Percentiles rank a stretch among this genome's conserved stretches.
These are phyloP conservation scores for Vicugna pacos DNA, from an alignment of 2,113 vertebrate species.

Conservation along the genomic window DNA sequence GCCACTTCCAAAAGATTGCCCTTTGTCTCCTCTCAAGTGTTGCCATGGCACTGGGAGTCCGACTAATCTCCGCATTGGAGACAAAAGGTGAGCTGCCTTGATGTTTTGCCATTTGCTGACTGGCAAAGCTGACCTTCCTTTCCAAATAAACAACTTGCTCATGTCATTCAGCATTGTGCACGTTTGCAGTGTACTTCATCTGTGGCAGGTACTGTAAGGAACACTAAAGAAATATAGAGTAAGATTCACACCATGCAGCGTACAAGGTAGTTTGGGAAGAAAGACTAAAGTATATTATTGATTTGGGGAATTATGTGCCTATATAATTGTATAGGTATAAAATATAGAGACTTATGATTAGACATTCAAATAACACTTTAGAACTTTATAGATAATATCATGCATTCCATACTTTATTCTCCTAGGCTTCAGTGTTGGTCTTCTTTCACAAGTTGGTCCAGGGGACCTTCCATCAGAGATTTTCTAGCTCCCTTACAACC, in stretches of 20 bases:
- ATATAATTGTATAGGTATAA: neutral
- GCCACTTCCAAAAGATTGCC: slow-evolving; percentile 91
- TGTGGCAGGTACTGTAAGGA: neutral
- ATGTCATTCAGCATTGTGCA: neutral
- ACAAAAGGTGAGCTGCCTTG: slow-evolving; percentile 91
- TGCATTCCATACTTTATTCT: neutral
- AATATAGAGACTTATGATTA: neutral
- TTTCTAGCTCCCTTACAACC: neutral
- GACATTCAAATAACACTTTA: neutral
- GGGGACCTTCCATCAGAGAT: neutral
- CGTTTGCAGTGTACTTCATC: neutral
- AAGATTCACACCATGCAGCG: neutral
- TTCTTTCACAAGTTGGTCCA: neutral
- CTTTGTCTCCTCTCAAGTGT: slow-evolving; percentile 96
- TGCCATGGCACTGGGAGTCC: slow-evolving; percentile 96
- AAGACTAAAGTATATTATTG: neutral
- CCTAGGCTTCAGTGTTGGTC: neutral
- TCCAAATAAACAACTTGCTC: neutral
- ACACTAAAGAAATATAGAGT: neutral
- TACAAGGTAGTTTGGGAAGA: neutral
- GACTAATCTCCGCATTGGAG: slow-evolving; percentile 95
- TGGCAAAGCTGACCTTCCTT: neutral
- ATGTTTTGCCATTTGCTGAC: neutral
- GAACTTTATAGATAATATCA: neutral
- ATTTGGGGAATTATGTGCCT: neutral